These are phyloP conservation scores for Theristicus caerulescens DNA, from an alignment of 2,113 vertebrate species.

Conservation along the genomic window DNA sequence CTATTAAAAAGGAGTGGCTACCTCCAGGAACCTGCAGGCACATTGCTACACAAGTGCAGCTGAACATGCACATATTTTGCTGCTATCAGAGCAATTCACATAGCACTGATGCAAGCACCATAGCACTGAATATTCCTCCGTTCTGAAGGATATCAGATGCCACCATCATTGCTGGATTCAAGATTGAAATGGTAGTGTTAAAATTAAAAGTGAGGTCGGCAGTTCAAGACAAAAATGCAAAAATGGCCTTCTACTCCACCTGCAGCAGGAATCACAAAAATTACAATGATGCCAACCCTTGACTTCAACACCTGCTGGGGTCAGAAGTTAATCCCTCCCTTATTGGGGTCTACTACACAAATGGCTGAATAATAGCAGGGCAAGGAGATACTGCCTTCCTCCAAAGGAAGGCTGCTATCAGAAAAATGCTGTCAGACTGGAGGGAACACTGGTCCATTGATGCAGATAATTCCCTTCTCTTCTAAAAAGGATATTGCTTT, in stretches of 20 bases:
- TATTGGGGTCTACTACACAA: neutral
- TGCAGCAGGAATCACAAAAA: neutral
- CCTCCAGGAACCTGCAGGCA: neutral
- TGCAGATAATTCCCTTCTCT: neutral
- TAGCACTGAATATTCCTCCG: neutral
- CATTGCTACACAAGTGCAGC: neutral
- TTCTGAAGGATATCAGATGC: neutral
- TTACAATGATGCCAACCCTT: neutral
- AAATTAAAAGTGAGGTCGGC: neutral
- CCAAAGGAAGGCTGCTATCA: too few relatives aligned
- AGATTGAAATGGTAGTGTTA: accelerated
- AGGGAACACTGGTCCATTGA: neutral
- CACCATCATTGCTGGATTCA: neutral
- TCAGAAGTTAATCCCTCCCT: neutral
- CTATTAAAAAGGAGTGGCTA: neutral
- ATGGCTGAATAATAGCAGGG: accelerated
- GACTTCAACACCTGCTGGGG: neutral
- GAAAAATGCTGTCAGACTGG: neutral
- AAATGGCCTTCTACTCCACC: neutral
- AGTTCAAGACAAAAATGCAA: neutral
- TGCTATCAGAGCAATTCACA: neutral
- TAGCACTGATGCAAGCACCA: neutral
- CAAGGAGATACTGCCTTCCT: neutral
- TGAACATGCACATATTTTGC: neutral
- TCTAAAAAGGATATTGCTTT: neutral